Evolutionary conservation across 2,888 invertebrate species (phyloP), one percentile per base, ranked within the genome.

Genomic region (Cephus pygmeus): DNA sequence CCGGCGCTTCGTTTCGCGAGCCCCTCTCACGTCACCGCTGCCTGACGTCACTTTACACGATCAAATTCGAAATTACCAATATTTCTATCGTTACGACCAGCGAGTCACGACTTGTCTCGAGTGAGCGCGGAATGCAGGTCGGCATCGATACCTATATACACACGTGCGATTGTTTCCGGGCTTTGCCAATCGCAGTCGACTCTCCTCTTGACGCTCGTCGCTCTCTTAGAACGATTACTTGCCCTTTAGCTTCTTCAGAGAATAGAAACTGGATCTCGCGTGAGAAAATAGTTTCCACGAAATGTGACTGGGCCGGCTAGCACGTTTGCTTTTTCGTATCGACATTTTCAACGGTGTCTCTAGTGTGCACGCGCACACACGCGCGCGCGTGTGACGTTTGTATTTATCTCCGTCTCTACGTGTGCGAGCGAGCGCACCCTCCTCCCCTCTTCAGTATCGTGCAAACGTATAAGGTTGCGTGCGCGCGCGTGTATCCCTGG

Each of bases 261-360:
- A 56, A 56, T 15, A 56, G 2, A 56, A 56, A 56, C 40, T 23
- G 6, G 23, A 23, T 23, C 0, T 23, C 23, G 40, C 40, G 40
- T 6, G 40, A 23, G 40, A 56, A 56, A 56, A 56, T 56, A 56
- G 23, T 56, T 56, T 56, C 2, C 1, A 23, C 23, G 40, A 56
- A 56, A 23, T 56, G 40, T 23, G 15, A 9, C 40, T 56, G 23
- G 40, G 40, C 23, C 40, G 88, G 78, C 78, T 73, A 69, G 78
- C 73, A 30, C 73, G 77, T 81, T 88, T 86, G 91, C 89, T 91
- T 91, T 91, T 91, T 91, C 90, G 90, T 90, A 91, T 91, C 91
- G 91, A 91, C 91, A 91, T 91, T 90, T 91, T 90, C 88, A 86
- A 88, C 85, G 86, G 83, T 75, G 76, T 83, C 76, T 80, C 80